A percentile compares a stretch with the other conserved stretches of the same genome.
These are phyloP conservation scores for Agelas oroides DNA, from an alignment of 37 sponge, comb jelly and placozoan genomes.

Conservation along the genomic window DNA sequence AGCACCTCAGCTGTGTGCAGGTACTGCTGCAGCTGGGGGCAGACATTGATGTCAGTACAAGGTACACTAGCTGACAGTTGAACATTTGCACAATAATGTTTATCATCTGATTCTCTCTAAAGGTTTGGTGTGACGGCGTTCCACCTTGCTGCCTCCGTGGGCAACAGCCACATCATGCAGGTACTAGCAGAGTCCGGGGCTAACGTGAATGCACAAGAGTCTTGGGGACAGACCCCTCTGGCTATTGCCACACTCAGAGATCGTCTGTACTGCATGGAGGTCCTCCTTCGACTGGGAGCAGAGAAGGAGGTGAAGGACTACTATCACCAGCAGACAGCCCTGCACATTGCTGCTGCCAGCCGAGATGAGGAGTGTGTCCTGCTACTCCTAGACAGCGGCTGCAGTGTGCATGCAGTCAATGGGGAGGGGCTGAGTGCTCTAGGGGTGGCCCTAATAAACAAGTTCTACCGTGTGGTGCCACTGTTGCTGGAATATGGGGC, in stretches of 20 bases:
- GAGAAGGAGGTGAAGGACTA: slow-evolving; percentile 47
- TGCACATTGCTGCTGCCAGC: slow-evolving; percentile 58
- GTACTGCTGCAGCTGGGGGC: slow-evolving; percentile 61
- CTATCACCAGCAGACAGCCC: slow-evolving; percentile 52
- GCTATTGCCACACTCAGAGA: slow-evolving; percentile 61
- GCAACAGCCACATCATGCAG: slow-evolving; percentile 52
- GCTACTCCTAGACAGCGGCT: slow-evolving; percentile 67
- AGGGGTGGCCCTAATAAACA: slow-evolving; percentile 69
- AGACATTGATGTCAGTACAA: slow-evolving; percentile 10
- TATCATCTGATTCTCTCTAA: too few species aligned
- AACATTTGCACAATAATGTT: too few species aligned
- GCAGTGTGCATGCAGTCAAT: slow-evolving; percentile 5
- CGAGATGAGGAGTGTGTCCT: slow-evolving; percentile 55
- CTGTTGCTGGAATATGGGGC: slow-evolving; percentile 78
- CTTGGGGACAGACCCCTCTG: slow-evolving; percentile 87
- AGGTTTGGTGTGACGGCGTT: slow-evolving; percentile 74
- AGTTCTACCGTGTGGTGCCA: slow-evolving; percentile 58
- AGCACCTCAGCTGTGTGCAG: slow-evolving; percentile 31
- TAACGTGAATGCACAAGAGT: slow-evolving; percentile 70
- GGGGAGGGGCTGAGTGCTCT: slow-evolving; percentile 49
- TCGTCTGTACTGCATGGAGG: slow-evolving; percentile 37
- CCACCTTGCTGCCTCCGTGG: slow-evolving; percentile 71
- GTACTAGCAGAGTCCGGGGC: slow-evolving; percentile 38
- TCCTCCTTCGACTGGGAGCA: slow-evolving; percentile 42
- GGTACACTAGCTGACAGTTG: slow-evolving; percentile 36